Percentiles rank a stretch among this genome's conserved stretches.
Conservation (phyloP, 2,888 invertebrate genomes). For the Adelognathus sp. region DNA sequence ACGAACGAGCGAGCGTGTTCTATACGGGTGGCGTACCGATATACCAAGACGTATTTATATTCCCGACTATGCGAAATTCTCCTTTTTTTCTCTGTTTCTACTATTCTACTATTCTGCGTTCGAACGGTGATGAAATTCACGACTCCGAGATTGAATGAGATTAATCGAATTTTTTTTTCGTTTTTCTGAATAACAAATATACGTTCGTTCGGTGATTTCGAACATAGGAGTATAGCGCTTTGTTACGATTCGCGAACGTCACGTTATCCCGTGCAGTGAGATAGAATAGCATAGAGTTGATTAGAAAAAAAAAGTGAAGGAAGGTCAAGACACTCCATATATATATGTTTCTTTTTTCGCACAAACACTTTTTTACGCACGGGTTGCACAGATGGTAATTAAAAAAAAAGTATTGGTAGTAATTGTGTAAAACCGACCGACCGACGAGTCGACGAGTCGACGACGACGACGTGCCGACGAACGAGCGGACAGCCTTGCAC, state of each 20-base stretch:
- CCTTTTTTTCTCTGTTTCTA: background rate
- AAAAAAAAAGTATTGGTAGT: too few species aligned
- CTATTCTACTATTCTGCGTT: conserved; percentile 6
- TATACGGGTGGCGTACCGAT: conserved; percentile 38
- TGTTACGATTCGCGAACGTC: conserved; percentile 31
- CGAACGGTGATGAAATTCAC: background rate
- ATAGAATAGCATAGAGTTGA: conserved; percentile 2
- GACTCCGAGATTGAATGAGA: background rate
- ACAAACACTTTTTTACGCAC: conserved; percentile 38
- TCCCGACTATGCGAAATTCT: background rate
- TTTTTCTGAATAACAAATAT: background rate
- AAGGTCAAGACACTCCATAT: conserved; percentile 19
- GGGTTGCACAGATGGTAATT: too few species aligned
- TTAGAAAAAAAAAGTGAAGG: background rate
- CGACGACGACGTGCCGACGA: conserved; percentile 80
- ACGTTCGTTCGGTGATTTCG: conserved; percentile 36
- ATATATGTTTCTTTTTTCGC: conserved; percentile 2
- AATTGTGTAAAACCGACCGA: conserved; percentile 49
- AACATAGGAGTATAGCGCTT: background rate
- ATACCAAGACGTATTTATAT: conserved; percentile 5
- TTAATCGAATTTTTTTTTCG: background rate
- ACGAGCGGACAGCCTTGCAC: conserved; percentile 83
- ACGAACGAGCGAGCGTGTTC: conserved; percentile 28
- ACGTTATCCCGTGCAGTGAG: background rate
- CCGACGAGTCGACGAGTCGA: conserved; percentile 66